Percentiles rank a stretch among this genome's conserved stretches.
phyloP scores from a whole-genome alignment of 2,888 invertebrate species.

The Phengaris arion region DNA sequence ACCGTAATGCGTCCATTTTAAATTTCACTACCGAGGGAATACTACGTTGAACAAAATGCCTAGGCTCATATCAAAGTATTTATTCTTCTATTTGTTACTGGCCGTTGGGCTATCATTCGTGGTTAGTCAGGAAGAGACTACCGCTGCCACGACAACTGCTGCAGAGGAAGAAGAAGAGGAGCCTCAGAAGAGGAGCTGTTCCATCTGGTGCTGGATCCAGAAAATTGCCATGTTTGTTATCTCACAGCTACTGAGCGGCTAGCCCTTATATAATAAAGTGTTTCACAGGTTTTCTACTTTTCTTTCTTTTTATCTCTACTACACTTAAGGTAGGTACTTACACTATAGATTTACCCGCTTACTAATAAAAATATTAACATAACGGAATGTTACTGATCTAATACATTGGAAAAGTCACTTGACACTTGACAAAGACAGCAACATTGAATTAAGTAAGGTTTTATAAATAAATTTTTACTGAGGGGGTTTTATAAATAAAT shows the following conservation, averaged over 20 bases:
- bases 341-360: too few relatives aligned
- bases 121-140: slow-evolving; percentile 58
- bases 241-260: slow-evolving; percentile 67
- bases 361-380: too few relatives aligned
- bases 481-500: too few relatives aligned
- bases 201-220: slow-evolving; percentile 78
- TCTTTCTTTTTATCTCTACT: neutral
- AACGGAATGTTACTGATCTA: too few relatives aligned
- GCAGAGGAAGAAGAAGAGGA: slow-evolving; percentile 67
- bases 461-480: too few relatives aligned
- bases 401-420: too few relatives aligned
- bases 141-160: slow-evolving; percentile 51
- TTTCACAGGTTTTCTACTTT: neutral
- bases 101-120: slow-evolving; percentile 48
- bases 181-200: slow-evolving; percentile 61
- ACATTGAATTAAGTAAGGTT: too few relatives aligned
- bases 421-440: too few relatives aligned
- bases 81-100: slow-evolving; percentile 40
- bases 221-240: slow-evolving; percentile 75
- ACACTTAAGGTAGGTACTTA: too few relatives aligned
- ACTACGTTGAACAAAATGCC: slow-evolving; percentile 4
- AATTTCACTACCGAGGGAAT: neutral
- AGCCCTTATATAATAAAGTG: slow-evolving; percentile 31
- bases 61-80: neutral
- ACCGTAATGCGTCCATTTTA: slow-evolving; percentile 16